Percentiles rank a stretch among this genome's conserved stretches.
These are phyloP conservation scores for Onthophagus taurus DNA, from an alignment of 1,140 invertebrate species.

Conservation along the genomic window DNA sequence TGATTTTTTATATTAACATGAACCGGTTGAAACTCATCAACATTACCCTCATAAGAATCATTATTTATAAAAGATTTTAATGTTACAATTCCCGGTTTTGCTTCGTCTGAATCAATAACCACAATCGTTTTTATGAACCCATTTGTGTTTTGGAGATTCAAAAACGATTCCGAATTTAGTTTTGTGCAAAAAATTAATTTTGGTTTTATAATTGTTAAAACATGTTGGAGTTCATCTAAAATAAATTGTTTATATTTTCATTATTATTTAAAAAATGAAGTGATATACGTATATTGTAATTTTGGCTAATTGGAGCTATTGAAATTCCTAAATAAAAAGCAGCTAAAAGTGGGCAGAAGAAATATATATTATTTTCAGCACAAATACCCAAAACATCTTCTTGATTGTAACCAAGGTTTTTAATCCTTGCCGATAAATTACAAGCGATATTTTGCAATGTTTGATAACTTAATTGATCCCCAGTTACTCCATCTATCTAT, in stretches of 20 bases:
- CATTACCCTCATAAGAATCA: not conserved
- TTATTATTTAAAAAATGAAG: not conserved
- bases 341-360: not conserved
- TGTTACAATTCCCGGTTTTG: not conserved
- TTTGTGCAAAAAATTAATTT: constrained; percentile 39
- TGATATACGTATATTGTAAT: not conserved
- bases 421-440: not conserved
- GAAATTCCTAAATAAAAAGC: not conserved
- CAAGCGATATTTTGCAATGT: not conserved
- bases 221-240: constrained; percentile 5
- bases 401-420: not conserved
- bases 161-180: constrained; percentile 18
- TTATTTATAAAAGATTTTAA: too few species aligned
- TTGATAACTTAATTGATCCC: not conserved
- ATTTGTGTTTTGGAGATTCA: constrained; percentile 17
- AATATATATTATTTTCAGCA: not conserved
- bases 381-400: not conserved
- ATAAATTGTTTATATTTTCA: not conserved
- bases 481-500: not conserved
- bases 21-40: not conserved
- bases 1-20: constrained; percentile 16
- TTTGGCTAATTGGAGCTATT: constrained; percentile 1
- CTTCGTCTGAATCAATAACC: constrained; percentile 13
- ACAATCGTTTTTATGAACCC: constrained; percentile 21
- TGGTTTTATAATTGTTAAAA: constrained; percentile 39